Conservation (phyloP, 2,888 invertebrate species). For the Orthosia gracilis region DNA sequence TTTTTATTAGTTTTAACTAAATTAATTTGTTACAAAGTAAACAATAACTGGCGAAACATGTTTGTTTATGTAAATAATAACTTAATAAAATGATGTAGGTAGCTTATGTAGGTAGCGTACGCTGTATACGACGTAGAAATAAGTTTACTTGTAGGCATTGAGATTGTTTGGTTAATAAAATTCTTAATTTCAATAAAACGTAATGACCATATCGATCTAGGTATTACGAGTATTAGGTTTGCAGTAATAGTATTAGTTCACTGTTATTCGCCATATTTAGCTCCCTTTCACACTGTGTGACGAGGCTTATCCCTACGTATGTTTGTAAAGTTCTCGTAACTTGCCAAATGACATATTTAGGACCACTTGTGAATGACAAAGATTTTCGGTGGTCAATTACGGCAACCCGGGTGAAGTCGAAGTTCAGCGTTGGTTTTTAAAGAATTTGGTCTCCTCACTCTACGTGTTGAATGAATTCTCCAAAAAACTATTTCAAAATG, state of each 20-base stretch:
- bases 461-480: neutral
- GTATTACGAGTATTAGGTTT: neutral
- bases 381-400: neutral
- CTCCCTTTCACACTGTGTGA: neutral
- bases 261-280: neutral
- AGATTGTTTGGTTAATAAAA: neutral
- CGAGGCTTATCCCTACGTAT: neutral
- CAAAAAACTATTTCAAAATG: neutral
- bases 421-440: neutral
- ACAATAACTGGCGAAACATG: conserved; percentile 22
- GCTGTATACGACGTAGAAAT: neutral
- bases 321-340: neutral
- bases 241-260: neutral
- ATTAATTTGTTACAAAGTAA: conserved; percentile 17
- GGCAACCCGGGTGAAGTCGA: neutral
- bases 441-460: neutral
- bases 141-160: neutral
- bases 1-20: neutral
- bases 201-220: neutral
- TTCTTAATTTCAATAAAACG: neutral
- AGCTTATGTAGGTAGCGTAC: too few species aligned
- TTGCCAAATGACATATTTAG: neutral
- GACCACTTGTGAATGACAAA: neutral
- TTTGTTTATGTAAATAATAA: conserved; percentile 18
- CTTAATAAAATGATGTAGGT: neutral